These are phyloP conservation scores for Eulemur rubriventer DNA, from an alignment of 2,797 vertebrate species.

Conservation along the genomic window DNA sequence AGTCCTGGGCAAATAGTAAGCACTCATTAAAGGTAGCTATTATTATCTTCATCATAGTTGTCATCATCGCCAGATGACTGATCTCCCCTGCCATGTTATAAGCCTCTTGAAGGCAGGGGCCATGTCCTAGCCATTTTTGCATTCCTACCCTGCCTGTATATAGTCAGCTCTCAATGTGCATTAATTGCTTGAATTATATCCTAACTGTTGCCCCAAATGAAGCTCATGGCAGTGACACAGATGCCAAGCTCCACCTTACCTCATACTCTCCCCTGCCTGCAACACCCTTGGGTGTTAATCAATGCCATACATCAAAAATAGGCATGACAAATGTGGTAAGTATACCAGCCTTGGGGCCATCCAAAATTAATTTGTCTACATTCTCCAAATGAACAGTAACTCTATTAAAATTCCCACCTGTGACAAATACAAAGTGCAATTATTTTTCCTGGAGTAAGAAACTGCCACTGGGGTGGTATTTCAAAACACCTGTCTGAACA, in stretches of 20 bases:
- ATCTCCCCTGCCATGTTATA: neutral
- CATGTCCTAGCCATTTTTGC: neutral
- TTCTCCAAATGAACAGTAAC: constrained; percentile 35
- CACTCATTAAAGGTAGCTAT: neutral
- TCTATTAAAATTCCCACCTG: constrained; percentile 62
- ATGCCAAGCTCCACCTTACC: neutral
- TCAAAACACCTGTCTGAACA: constrained; percentile 49
- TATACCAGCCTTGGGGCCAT: neutral
- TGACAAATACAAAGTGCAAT: constrained; percentile 58
- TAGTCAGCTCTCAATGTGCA: neutral
- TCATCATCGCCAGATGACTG: neutral
- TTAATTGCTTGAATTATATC: neutral
- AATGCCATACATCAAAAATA: constrained; percentile 25
- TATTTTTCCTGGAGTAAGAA: constrained; percentile 35
- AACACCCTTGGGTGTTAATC: neutral
- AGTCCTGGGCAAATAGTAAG: neutral
- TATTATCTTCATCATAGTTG: neutral
- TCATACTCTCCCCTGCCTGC: accelerated
- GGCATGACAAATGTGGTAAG: neutral
- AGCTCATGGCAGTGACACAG: neutral
- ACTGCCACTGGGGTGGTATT: constrained; percentile 12
- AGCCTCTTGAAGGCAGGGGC: neutral
- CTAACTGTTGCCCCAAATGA: neutral
- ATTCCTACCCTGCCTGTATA: neutral
- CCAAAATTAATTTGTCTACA: constrained; percentile 49